A percentile compares a stretch with the other conserved stretches of the same genome.
These are phyloP conservation scores for Andrena cerasifolii DNA, from an alignment of 1,140 invertebrate genomes.

Conservation along the genomic window DNA sequence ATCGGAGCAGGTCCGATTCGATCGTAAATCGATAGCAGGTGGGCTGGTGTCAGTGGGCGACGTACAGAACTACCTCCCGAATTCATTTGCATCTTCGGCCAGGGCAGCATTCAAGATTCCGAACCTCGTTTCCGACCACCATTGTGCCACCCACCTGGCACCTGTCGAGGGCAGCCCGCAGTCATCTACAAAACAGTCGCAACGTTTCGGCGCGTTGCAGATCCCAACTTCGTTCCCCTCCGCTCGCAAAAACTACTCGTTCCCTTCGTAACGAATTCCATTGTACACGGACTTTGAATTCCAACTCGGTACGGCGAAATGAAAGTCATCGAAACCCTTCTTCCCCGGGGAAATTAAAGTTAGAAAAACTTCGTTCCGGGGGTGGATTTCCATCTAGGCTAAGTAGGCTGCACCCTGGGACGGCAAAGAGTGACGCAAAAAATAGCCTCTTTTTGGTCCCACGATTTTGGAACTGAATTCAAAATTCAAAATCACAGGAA, in stretches of 20 bases:
- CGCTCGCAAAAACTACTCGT: too few species aligned
- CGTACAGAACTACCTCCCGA: slow-evolving; percentile 21
- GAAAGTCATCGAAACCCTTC: too few species aligned
- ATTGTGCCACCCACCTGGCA: slow-evolving; percentile 12
- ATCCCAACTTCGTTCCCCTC: not conserved
- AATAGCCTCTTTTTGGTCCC: too few species aligned
- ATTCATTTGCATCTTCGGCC: slow-evolving; percentile 44
- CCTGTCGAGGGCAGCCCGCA: not conserved
- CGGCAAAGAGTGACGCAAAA: too few species aligned
- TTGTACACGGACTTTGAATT: too few species aligned
- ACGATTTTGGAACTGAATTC: too few species aligned
- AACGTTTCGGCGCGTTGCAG: not conserved
- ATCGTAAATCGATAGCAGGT: slow-evolving; percentile 46
- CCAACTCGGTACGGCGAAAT: too few species aligned
- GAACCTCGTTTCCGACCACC: slow-evolving; percentile 32
- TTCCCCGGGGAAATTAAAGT: too few species aligned
- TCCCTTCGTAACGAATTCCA: not conserved
- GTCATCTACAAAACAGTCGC: slow-evolving; percentile 18
- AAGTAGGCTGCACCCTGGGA: too few species aligned
- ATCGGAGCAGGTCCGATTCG: slow-evolving; percentile 18
- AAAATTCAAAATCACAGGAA: too few species aligned
- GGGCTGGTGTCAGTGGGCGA: not conserved
- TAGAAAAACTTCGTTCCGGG: too few species aligned
- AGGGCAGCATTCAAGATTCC: slow-evolving; percentile 22
- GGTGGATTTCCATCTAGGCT: too few species aligned